These are phyloP conservation scores for Podargus strigoides DNA, from an alignment of 2,797 vertebrate species.

Conservation along the genomic window DNA sequence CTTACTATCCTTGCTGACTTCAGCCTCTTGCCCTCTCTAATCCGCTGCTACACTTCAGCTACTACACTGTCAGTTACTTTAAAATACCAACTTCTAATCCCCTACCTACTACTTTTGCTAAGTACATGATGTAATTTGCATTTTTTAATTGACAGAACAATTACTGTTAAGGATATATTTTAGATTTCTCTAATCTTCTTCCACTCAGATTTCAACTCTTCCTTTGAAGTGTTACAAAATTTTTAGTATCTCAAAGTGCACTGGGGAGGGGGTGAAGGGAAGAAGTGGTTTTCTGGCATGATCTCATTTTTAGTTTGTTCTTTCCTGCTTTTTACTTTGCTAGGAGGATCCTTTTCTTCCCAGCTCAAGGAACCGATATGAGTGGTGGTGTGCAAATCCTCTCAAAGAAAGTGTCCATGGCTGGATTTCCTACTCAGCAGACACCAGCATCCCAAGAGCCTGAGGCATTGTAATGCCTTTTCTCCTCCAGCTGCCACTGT, in stretches of 20 bases:
- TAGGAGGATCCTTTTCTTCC: neutral
- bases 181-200: constrained; percentile 43
- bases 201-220: neutral
- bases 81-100: constrained; percentile 23
- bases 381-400: neutral
- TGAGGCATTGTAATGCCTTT: neutral
- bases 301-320: neutral
- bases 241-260: neutral
- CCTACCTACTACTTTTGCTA: neutral
- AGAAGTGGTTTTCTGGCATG: neutral
- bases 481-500: neutral
- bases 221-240: neutral
- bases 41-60: neutral
- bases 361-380: neutral
- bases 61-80: neutral
- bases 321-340: neutral
- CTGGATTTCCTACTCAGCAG: neutral
- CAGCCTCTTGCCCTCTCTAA: constrained; percentile 4
- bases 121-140: constrained; percentile 5
- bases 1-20: neutral
- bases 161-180: constrained; percentile 21
- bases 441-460: neutral
- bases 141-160: constrained; percentile 25
- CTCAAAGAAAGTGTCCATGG: neutral
- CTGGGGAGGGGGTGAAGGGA: neutral